Base-by-base conservation (phyloP, 2,888 invertebrate genomes). In the Bembecia ichneumoniformis region DNA sequence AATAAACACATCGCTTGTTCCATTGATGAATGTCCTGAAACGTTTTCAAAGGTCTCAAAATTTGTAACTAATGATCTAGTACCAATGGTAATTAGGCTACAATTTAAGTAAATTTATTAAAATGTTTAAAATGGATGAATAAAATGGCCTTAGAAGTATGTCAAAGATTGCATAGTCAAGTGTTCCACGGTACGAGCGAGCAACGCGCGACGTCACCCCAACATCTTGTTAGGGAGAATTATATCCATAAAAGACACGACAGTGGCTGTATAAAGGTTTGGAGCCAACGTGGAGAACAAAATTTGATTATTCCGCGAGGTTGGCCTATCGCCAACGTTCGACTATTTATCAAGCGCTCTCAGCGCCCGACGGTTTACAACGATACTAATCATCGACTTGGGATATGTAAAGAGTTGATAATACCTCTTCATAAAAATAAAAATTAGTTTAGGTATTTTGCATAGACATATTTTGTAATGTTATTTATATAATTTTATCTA, bases 291-390 rank as follows among this genome's bases (percentile, higher is more conserved):
- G 64, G 74, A 77, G 78, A 70, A 76, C 73, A 66, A 79, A 81
- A 87, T 87, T 84, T 82, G 83, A 86, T 87, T 86, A 87, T 86
- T 84, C 82, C 83, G 74, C 83, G 80, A 83, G 80, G 83, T 81
- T 84, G 84, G 86, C 82, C 84, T 84, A 84, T 81, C 83, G 83
- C 84, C 84, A 82, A 69, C 72, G 68, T 70, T 71, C 66, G 74
- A 82, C 84, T 83, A 86, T 86, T 84, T 83, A 87, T 86, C 82
- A 84, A 76, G 71, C 67, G 72, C 74, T 74, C 76, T 74, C 77
- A 61, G 65, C 72, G 68, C 74, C 62, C 76, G 77, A 76, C 77
- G 77, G 74, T 77, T 81, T 80, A 83, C 82, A 84, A 82, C 77
- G 76, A 78, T 80, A 80, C 82, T 82, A 84, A 83, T 83, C 82